phyloP scores from a whole-genome alignment of 2,888 invertebrate species.

The Microdon myrmicae region DNA sequence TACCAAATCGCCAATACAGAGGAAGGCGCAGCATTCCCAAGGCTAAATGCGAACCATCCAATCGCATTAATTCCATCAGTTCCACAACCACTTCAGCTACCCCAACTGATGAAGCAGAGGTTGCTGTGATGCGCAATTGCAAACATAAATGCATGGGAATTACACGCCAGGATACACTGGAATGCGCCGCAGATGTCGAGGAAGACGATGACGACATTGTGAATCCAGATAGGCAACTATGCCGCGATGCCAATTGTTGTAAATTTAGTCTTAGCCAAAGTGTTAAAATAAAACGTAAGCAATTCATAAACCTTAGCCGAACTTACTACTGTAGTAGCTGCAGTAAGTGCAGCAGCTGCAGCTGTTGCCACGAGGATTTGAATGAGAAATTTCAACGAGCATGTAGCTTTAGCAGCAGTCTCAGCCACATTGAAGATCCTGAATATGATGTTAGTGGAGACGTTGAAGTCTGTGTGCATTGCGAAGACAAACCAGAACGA shows the following conservation, averaged over 20 bases:
- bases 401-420: slow-evolving; percentile 46
- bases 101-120: slow-evolving; percentile 38
- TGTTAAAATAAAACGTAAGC: slow-evolving; percentile 61
- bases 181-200: slow-evolving; percentile 46
- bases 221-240: slow-evolving; percentile 23
- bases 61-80: slow-evolving; percentile 36
- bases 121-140: slow-evolving; percentile 52
- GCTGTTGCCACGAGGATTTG: slow-evolving; percentile 56
- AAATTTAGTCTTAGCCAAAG: slow-evolving; percentile 56
- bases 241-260: slow-evolving; percentile 34
- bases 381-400: slow-evolving; percentile 52
- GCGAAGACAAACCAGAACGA: slow-evolving; percentile 17
- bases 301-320: slow-evolving; percentile 57
- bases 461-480: slow-evolving; percentile 36
- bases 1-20: slow-evolving; percentile 9
- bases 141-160: slow-evolving; percentile 53
- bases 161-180: slow-evolving; percentile 32
- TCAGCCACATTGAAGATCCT: slow-evolving; percentile 43
- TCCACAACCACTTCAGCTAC: slow-evolving; percentile 28
- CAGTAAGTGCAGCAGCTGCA: slow-evolving; percentile 61
- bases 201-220: slow-evolving; percentile 56
- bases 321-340: slow-evolving; percentile 60
- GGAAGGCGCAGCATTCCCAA: slow-evolving; percentile 26
- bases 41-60: slow-evolving; percentile 29
- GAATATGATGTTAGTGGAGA: slow-evolving; percentile 44